These are phyloP conservation scores for Diogma glabrata DNA, from an alignment of 2,888 invertebrate genomes.

Conservation along the genomic window DNA sequence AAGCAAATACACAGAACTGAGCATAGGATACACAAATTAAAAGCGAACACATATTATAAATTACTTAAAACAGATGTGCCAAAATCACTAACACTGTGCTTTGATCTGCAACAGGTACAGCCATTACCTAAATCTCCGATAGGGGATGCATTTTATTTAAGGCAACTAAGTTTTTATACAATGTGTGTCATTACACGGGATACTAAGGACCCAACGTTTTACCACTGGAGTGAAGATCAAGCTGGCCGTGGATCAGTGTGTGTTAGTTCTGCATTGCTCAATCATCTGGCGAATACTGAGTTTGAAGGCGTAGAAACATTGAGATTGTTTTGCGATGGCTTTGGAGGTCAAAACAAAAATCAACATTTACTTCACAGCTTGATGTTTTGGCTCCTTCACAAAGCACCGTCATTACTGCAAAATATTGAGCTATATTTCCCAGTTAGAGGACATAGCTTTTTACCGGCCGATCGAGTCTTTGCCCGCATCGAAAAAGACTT, in stretches of 20 bases:
- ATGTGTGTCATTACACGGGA: too few relatives aligned
- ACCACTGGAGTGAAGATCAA: too few relatives aligned
- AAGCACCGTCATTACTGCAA: too few relatives aligned
- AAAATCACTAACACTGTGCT: neutral
- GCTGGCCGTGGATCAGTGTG: too few relatives aligned
- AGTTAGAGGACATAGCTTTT: neutral
- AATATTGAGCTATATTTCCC: neutral
- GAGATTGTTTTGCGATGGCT: neutral
- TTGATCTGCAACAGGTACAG: neutral
- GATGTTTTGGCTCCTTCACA: too few relatives aligned
- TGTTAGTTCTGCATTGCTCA: neutral
- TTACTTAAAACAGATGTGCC: neutral
- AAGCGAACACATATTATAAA: conserved; percentile 1
- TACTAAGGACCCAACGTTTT: too few relatives aligned
- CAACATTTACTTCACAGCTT: too few relatives aligned
- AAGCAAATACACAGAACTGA: too few relatives aligned
- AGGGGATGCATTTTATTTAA: neutral
- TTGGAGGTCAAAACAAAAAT: neutral
- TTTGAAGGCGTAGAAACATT: neutral
- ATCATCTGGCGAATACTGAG: neutral
- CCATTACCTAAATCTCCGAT: conserved; percentile 1
- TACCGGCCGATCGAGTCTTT: neutral
- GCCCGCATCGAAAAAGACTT: conserved; percentile 1
- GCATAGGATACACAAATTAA: too few relatives aligned
- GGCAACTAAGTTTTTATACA: neutral